phyloP scores from a whole-genome alignment of 2,888 invertebrate genomes.

The Drosophila pegasa region DNA sequence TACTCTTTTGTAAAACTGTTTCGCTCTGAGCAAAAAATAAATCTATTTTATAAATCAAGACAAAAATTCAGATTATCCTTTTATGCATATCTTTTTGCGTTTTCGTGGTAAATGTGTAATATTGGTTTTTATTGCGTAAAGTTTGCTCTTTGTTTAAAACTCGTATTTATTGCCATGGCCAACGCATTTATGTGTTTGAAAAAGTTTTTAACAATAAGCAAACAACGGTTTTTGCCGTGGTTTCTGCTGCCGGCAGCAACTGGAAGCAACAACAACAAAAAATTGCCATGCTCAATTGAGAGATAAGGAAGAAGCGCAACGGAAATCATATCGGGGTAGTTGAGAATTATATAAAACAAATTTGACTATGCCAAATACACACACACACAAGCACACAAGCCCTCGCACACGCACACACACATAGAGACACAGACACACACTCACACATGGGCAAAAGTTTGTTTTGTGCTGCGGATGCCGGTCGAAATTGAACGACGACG shows the following conservation, averaged over 20 bases:
- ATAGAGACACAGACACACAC: slow-evolving; percentile 22
- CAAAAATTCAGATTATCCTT: slow-evolving; percentile 20
- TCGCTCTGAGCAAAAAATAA: slow-evolving; percentile 25
- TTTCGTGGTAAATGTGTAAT: slow-evolving; percentile 35
- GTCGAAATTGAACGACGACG: slow-evolving; percentile 75
- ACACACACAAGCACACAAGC: slow-evolving; percentile 22
- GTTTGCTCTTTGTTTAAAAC: slow-evolving; percentile 53
- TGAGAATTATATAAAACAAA: slow-evolving; percentile 73
- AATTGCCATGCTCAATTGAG: slow-evolving; percentile 51
- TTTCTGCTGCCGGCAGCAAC: slow-evolving; percentile 12
- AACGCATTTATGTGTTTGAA: slow-evolving; percentile 47
- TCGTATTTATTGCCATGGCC: slow-evolving; percentile 56
- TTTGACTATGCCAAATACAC: slow-evolving; percentile 65
- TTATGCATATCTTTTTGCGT: slow-evolving; percentile 4
- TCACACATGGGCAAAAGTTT: slow-evolving; percentile 49
- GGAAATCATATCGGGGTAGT: slow-evolving; percentile 76
- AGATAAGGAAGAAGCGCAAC: slow-evolving; percentile 70
- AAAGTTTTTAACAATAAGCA: slow-evolving; percentile 56
- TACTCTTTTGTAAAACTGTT: slow-evolving; percentile 45
- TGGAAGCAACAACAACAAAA: slow-evolving; percentile 34
- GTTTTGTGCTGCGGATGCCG: slow-evolving; percentile 62
- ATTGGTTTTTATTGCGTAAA: slow-evolving; percentile 51
- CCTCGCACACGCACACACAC: slow-evolving; percentile 9
- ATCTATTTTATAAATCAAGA: slow-evolving; percentile 40
- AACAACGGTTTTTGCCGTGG: slow-evolving; percentile 29